These are phyloP conservation scores for Sceloporus undulatus DNA, from an alignment of 2,113 vertebrate species.

Conservation along the genomic window DNA sequence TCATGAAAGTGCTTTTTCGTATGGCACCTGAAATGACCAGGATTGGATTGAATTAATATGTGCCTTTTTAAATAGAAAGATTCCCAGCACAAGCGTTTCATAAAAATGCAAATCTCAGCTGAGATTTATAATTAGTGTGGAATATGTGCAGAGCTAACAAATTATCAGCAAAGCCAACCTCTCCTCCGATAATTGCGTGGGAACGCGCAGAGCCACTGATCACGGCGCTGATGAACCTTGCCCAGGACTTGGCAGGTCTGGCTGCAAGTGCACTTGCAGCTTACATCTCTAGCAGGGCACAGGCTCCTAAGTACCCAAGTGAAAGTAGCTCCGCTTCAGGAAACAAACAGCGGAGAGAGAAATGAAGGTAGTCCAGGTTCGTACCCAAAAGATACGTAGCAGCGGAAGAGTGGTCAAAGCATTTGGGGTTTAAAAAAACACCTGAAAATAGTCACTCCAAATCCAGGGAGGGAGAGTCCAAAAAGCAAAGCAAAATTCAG, in stretches of 20 bases:
- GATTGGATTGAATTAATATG: constrained; percentile 77
- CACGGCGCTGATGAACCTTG: neutral
- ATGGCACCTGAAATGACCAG: constrained; percentile 70
- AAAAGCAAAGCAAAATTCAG: too few species aligned
- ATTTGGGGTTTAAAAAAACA: too few species aligned
- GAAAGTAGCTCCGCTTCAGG: too few species aligned
- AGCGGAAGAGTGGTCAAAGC: too few species aligned
- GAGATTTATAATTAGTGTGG: constrained; percentile 76
- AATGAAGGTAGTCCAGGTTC: too few species aligned
- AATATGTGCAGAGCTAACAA: constrained; percentile 62
- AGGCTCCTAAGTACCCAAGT: too few species aligned
- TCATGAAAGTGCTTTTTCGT: constrained; percentile 64
- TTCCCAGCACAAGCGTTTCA: constrained; percentile 75
- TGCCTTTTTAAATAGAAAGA: constrained; percentile 65
- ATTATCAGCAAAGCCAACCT: constrained; percentile 50
- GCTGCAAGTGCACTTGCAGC: neutral
- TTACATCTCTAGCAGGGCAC: neutral
- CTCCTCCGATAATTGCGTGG: constrained; percentile 22
- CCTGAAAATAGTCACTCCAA: too few species aligned
- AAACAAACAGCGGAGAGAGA: too few species aligned
- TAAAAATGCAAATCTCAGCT: constrained; percentile 80
- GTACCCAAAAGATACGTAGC: too few species aligned
- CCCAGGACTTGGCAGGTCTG: neutral
- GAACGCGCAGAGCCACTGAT: constrained; percentile 11
- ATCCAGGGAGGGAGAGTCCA: too few species aligned